These are phyloP conservation scores for Caenorhabditis sp. DNA, from an alignment of 2,888 invertebrate species.

Conservation along the genomic window DNA sequence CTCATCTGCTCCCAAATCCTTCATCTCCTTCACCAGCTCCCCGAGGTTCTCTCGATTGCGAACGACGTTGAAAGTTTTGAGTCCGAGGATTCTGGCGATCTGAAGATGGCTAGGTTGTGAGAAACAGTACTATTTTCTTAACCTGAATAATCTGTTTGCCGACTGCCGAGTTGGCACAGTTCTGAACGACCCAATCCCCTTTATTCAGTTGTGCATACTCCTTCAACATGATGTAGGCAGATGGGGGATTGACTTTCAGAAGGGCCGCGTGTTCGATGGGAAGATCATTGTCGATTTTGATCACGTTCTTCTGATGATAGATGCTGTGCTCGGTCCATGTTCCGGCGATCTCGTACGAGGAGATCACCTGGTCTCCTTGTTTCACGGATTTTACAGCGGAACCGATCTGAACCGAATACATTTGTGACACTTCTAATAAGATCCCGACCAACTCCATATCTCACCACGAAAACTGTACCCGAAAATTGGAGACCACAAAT, in stretches of 20 bases:
- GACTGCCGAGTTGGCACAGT: slow-evolving; percentile 96
- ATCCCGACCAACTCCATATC: no score
- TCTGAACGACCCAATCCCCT: slow-evolving; percentile 89
- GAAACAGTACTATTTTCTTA: no score
- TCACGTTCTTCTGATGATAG: slow-evolving; percentile 71
- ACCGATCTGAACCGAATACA: slow-evolving; percentile 85
- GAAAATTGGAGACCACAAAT: no score
- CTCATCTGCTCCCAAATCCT: slow-evolving; percentile 89
- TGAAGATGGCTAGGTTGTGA: slow-evolving; percentile 27
- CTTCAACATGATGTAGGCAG: slow-evolving; percentile 95
- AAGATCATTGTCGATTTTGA: slow-evolving; percentile 87
- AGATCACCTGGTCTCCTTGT: slow-evolving; percentile 91
- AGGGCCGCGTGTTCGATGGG: slow-evolving; percentile 84
- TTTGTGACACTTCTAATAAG: no score
- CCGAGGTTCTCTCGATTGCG: slow-evolving; percentile 88
- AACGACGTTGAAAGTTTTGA: slow-evolving; percentile 92
- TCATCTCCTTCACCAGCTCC: slow-evolving; percentile 84
- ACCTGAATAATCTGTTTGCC: slow-evolving; percentile 92
- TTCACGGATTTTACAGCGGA: slow-evolving; percentile 85
- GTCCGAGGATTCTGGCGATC: slow-evolving; percentile 79
- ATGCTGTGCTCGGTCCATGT: slow-evolving; percentile 86
- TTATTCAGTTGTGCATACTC: slow-evolving; percentile 88
- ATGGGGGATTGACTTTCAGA: slow-evolving; percentile 91
- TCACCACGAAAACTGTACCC: no score
- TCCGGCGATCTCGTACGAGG: slow-evolving; percentile 89